Evolutionary conservation across 2,113 vertebrate species (phyloP).

Genomic region (Capreolus pygargus): DNA sequence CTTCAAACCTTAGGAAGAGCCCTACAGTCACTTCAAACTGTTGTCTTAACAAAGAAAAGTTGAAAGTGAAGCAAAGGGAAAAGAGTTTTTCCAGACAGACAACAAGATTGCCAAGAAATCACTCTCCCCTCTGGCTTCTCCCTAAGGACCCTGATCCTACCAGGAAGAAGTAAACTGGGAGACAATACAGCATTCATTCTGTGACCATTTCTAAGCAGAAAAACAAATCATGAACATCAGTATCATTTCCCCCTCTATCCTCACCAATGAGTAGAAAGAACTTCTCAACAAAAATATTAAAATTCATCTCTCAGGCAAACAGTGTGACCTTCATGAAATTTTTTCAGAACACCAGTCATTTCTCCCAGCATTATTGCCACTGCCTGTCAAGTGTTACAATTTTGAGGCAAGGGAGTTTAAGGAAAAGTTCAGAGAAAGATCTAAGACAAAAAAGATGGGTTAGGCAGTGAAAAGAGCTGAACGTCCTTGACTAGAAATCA

Average conservation of each 20-base stretch:
- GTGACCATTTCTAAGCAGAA: not conserved
- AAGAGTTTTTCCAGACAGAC: not conserved
- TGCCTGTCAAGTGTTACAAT: not conserved
- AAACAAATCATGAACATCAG: not conserved
- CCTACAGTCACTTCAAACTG: not conserved
- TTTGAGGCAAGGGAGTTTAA: not conserved
- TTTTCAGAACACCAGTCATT: not conserved
- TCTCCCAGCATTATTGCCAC: not conserved
- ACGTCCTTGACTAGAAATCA: not conserved
- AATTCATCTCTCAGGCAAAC: not conserved
- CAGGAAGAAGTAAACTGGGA: not conserved
- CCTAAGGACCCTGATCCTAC: not conserved
- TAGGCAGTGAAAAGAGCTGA: not conserved
- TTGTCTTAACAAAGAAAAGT: not conserved
- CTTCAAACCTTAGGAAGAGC: not conserved
- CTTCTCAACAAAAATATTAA: not conserved
- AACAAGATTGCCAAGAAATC: not conserved
- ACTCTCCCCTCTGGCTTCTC: not conserved
- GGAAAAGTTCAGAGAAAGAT: not conserved
- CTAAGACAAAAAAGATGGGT: not conserved
- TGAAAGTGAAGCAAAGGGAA: not conserved
- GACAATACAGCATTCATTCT: not conserved
- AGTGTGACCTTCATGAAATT: not conserved
- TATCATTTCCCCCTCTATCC: not conserved
- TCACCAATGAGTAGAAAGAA: not conserved